Evolutionary conservation across 2,888 invertebrate species (phyloP).

Genomic region (Epinotia nisella): DNA sequence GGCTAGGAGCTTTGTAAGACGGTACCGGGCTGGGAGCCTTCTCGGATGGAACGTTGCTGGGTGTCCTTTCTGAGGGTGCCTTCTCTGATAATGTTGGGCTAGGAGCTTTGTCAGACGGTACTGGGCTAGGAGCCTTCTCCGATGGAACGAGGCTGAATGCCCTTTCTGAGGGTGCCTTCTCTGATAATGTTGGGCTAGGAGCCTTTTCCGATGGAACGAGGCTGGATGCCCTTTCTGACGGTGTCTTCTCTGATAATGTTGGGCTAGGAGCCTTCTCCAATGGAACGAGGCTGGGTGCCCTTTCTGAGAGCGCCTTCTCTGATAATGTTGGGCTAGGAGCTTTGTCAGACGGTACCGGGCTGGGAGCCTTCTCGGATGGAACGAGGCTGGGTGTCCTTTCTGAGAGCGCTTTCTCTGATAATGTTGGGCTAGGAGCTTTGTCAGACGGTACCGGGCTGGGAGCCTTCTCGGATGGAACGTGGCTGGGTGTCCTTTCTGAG

Average conservation of each 20-base stretch:
- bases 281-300: constrained; percentile 34
- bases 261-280: background rate
- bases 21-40: constrained; percentile 16
- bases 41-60: too few relatives aligned
- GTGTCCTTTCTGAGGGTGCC: too few relatives aligned
- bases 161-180: constrained; percentile 26
- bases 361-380: constrained; percentile 20
- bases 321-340: constrained; percentile 3
- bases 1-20: constrained; percentile 10
- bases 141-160: constrained; percentile 22
- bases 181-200: background rate
- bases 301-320: constrained; percentile 43
- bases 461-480: background rate
- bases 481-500: too few relatives aligned
- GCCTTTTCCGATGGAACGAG: constrained; percentile 28
- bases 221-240: constrained; percentile 4
- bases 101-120: constrained; percentile 39
- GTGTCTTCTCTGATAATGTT: background rate
- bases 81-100: too few relatives aligned
- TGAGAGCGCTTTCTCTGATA: background rate
- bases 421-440: background rate
- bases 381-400: constrained; percentile 24
- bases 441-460: background rate
- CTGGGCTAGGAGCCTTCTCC: constrained; percentile 29
- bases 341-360: constrained; percentile 20